Base-by-base conservation (phyloP, 2,888 invertebrate species). In the Marasmarcha lunaedactyla region DNA sequence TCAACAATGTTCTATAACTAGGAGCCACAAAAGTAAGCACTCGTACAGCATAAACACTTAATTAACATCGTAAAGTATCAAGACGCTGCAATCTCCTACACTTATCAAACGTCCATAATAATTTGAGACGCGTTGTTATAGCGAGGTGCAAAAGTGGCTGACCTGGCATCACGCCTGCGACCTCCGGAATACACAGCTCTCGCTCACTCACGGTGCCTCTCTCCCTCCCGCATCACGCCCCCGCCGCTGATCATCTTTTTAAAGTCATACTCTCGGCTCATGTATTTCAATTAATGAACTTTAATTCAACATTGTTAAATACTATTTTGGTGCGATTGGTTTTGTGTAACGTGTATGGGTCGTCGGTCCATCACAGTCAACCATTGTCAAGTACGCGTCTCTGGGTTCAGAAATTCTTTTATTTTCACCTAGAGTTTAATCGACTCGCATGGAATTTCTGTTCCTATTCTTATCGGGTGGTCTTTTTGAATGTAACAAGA, bases 61-160 rank as follows among this genome's bases (percentile, higher is more conserved):
- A 81, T 81, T 79, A 81, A 68, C 77, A 70, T 71, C 69, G 66
- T 77, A 76, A 77, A 81, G 78, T 72, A 78, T 70, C 73, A 71
- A 74, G 72, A 71, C 70, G 64, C 59, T 65, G 71, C 76, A 77
- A 79, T 81, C 79, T 74, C 65, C 69, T 70, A 74, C 78, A 81
- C 81, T 81, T 81, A 81, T 81, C 83, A 79, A 76, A 76, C 79
- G 77, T 81, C 83, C 77, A 81, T 83, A 84, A 84, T 79, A 84
- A 84, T 84, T 84, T 84, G 81, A 84, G 78, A 79, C 81, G 78
- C 81, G 79, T 83, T 81, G 84, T 84, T 83, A 79, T 73, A 71
- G 76, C 72, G 84, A 85, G 84, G 84, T 84, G 78, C 84, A 85
- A 85, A 83, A 83, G 83, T 81, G 84, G 79, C 79, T 84, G 81